Evolutionary conservation across 2,113 vertebrate genomes (phyloP).

Genomic region (Hyperopisus bebe): DNA sequence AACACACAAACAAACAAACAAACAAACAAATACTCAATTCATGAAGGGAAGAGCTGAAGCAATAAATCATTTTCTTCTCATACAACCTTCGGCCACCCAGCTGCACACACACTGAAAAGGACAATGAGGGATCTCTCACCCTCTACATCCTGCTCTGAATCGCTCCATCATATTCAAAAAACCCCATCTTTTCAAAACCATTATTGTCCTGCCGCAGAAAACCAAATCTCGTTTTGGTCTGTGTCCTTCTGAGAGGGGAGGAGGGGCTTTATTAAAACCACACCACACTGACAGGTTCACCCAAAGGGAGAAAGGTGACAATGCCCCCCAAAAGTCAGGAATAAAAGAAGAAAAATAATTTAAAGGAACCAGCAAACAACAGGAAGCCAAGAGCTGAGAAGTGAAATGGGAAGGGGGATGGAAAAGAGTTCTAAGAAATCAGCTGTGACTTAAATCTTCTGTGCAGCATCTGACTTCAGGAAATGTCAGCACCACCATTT

Average conservation of each 20-base stretch:
- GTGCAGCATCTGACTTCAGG: not conserved
- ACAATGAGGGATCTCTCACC: not conserved
- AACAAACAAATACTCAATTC: not conserved
- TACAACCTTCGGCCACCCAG: not conserved
- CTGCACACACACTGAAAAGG: slow-evolving; percentile 3
- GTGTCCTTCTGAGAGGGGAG: not conserved
- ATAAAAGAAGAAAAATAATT: not conserved
- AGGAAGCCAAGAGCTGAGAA: not conserved
- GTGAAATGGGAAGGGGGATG: not conserved
- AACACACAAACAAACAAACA: not conserved
- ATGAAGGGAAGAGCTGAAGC: not conserved
- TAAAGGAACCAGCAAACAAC: not conserved
- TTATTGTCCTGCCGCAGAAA: not conserved
- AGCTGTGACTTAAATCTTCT: not conserved
- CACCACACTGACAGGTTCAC: not conserved
- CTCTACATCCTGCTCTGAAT: not conserved
- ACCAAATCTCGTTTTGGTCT: not conserved
- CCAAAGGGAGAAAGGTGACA: not conserved
- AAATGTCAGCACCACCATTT: not conserved
- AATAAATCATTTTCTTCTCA: not conserved
- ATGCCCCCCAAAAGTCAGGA: not conserved
- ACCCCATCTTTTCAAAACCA: not conserved
- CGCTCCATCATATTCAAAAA: not conserved
- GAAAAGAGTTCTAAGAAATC: not conserved
- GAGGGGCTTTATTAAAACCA: not conserved